Evolutionary conservation across 2,797 vertebrate species (phyloP).

Genomic region (Poeciliopsis gracilis): DNA sequence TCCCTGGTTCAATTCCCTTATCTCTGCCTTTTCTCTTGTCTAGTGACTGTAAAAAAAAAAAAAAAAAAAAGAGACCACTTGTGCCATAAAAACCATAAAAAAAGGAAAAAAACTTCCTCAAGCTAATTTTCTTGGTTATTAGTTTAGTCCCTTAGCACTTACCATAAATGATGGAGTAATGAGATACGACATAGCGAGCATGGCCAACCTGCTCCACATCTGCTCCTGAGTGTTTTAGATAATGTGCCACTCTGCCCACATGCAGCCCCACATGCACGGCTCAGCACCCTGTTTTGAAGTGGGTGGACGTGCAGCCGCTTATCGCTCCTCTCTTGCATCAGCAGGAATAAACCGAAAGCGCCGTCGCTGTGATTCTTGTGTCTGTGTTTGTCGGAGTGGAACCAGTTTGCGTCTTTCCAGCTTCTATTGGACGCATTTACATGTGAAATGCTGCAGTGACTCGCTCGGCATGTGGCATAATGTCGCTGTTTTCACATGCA

Average conservation of each 20-base stretch:
- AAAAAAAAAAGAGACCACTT: not conserved
- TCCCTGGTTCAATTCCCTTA: not conserved
- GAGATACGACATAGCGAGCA: not conserved
- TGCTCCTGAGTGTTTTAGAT: not conserved
- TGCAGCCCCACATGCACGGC: constrained; percentile 1
- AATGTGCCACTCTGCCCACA: not conserved
- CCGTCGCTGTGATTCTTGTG: not conserved
- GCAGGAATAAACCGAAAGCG: constrained; percentile 13
- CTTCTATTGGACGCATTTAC: constrained; percentile 18
- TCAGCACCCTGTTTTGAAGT: not conserved
- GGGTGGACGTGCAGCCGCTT: not conserved
- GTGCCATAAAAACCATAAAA: not conserved
- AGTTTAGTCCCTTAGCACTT: not conserved
- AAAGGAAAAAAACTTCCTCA: not conserved
- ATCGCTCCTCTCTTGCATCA: constrained; percentile 16
- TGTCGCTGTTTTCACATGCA: constrained; percentile 26
- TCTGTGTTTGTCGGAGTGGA: constrained; percentile 1
- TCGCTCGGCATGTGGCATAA: constrained; percentile 8
- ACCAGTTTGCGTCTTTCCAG: not conserved
- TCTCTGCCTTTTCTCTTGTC: not conserved
- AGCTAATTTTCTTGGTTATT: not conserved
- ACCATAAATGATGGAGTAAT: not conserved
- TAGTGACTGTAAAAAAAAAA: not conserved
- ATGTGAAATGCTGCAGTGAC: constrained; percentile 18
- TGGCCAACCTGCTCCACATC: not conserved